Evolutionary conservation across 35 echinoderm and acorn worm genomes (phyloP), one percentile per base, ranked within the genome.

Genomic region (Patiria miniata): DNA sequence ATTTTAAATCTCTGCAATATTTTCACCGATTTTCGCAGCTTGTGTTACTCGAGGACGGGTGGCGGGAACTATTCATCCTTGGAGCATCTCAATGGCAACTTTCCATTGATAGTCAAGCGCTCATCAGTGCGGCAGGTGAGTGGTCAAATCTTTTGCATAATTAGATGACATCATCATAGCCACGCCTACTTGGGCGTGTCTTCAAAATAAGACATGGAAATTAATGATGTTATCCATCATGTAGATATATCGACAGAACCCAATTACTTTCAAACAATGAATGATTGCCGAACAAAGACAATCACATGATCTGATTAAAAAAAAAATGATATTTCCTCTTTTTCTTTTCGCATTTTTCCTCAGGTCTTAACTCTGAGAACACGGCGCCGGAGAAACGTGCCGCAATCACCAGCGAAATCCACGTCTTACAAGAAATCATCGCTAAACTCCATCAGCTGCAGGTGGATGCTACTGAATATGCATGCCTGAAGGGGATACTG

Each of bases 401-500:
- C 39, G 89, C 96, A 2, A 86, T 99, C 2, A 61, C 93, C 37
- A 94, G 96, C 59, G 96, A 99, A 81, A 15, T 99, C 14, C 86
- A 81, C 39, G 89, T 99, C 15, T 77, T 99, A 16, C 92, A 99
- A 77, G 96, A 99, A 87, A 60, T 99, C 50, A 93, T 99, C 22
- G 83, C 58, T 39, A 99, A 94, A 83, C 89, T 99, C 51, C 81
- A 81, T 61, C 96, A 99, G 56, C 79, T 99, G 19, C 82, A 93
- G 21, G 89, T 94, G 17, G 96, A 99, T 82, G 89, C 92, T 19
- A 99, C 96, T 15, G 96, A 99, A 80, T 99, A 87, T 61, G 96
- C 96, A 17, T 99, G 96, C 57, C 83, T 99, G 9, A 99, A 99
- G 92, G 96, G 96, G 44, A 99, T 99, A 17, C 89, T 99, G 14